Base-by-base conservation (phyloP, 35 echinoderm and acorn worm species). In the Anneissia japonica region DNA sequence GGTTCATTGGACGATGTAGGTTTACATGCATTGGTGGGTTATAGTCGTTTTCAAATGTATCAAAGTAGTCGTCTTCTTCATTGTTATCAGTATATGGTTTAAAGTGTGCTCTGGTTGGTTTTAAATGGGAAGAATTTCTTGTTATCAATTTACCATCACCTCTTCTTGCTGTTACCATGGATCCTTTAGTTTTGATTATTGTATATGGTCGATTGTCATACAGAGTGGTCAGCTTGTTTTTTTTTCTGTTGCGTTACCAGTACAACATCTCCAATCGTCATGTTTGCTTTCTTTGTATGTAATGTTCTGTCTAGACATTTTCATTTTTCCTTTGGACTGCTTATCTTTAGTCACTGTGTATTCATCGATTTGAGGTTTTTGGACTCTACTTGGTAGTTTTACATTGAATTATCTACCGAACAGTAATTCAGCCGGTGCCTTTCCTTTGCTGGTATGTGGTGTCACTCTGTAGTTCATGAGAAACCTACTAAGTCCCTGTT, bases 391-490 rank as follows among this genome's bases (percentile, higher is more conserved):
- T 77, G 76, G 30, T 35, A 77, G 11, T 34, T 77, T 77, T 34
- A 34, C 3, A 31, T 77, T 77, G 3, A 77, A 37, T 77, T 34
- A 31, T 75, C 79, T 81, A 31, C 74, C 75, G 74, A 97, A 97
- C 82, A 93, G 40, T 26, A 90, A 37, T 56, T 80, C 76, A 17
- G 91, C 84, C 46, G 90, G 90, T 34, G 90, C 31, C 43, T 34
- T 74, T 16, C 83, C 83, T 38, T 87, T 91, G 1, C 90, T 93
- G 36, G 30, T 90, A 32, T 93, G 80, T 28, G 89, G 88, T 29
- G 90, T 92, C 30, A 72, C 82, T 79, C 86, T 84, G 73, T 96
- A 92, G 73, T 90, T 97, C 28, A 91, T 77, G 13, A 97, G 82
- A 76, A 85, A 93, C 33, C 51, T 87, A 40, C 87, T 89, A 4